These are phyloP conservation scores for Enteromius argenteus DNA, from an alignment of 2,797 vertebrate species.

Conservation along the genomic window DNA sequence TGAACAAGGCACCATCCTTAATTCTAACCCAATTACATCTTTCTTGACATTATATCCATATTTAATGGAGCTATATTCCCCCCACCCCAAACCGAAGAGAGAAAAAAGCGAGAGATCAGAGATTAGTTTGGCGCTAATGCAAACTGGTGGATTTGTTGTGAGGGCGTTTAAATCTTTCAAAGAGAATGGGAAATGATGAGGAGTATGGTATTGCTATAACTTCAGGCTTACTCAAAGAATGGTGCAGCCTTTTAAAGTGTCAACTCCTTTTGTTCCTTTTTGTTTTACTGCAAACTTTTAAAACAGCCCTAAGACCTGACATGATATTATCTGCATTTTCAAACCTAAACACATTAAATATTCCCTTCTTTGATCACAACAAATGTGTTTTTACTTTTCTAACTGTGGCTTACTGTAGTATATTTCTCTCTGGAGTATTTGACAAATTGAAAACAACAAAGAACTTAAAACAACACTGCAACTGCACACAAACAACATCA, in stretches of 20 bases:
- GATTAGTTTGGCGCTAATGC: slow-evolving; percentile 74
- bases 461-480: slow-evolving; percentile 56
- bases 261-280: slow-evolving; percentile 72
- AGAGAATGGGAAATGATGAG: slow-evolving; percentile 77
- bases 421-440: slow-evolving; percentile 64
- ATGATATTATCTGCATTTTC: slow-evolving; percentile 73
- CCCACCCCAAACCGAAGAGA: slow-evolving; percentile 51
- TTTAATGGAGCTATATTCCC: slow-evolving; percentile 77
- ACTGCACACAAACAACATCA: slow-evolving; percentile 60
- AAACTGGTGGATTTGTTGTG: slow-evolving; percentile 74
- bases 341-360: slow-evolving; percentile 81
- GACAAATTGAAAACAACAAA: slow-evolving; percentile 33
- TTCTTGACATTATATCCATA: slow-evolving; percentile 79
- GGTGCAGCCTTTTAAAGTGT: slow-evolving; percentile 57
- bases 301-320: slow-evolving; percentile 71
- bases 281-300: slow-evolving; percentile 72
- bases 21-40: slow-evolving; percentile 75
- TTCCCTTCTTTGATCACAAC: slow-evolving; percentile 75
- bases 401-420: slow-evolving; percentile 63
- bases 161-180: slow-evolving; percentile 77
- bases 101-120: slow-evolving; percentile 65
- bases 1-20: slow-evolving; percentile 50
- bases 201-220: slow-evolving; percentile 65
- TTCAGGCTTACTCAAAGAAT: slow-evolving; percentile 70
- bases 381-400: slow-evolving; percentile 67